Evolutionary conservation across 2,113 vertebrate species (phyloP), one percentile per base, ranked within the genome.

Genomic region (Hippocampus barbouri): DNA sequence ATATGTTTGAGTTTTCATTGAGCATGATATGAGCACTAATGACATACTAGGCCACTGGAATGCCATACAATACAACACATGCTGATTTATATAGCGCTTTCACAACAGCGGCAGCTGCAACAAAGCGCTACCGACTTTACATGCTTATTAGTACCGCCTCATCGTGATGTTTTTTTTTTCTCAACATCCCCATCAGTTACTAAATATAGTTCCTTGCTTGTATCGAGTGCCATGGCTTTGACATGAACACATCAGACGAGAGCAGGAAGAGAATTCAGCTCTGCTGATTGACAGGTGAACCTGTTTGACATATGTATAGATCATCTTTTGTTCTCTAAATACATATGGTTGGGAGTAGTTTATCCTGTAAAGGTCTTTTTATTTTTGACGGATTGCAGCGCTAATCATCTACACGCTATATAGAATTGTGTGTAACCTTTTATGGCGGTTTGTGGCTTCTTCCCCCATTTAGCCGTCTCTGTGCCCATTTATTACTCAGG

Each of bases 401-500:
- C 86, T 91, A 92, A 92, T 90, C 90, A 87, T 85, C 90, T 84
- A 85, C 83, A 77, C 61, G 20, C 71, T 84, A 81, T 72, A 68
- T 83, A 87, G 86, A 89, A 91, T 84, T 82, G 79, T 68, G 79
- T 74, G 56, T 91, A 90, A 92, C 92, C 91, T 93, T 93, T 87
- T 81, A 75, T 80, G 41, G 80, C 69, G 69, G 85, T 86, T 86
- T 84, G 81, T 81, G 83, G 85, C 89, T 90, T 88, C 87, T 83
- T 85, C 86, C 86, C 81, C 87, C 87, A 91, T 91, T 92, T 90
- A 91, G 88, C 88, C 73, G 86, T 89, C 77, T 72, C 86, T 83
- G 89, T 80, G 88, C 89, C 88, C 91, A 91, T 91, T 93, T 92
- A 93, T 91, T 90, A 92, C 79, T 83, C 89, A 90, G 90, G 89